Conservation (phyloP, 2,797 vertebrate genomes). For the Danio aesculapii region DNA sequence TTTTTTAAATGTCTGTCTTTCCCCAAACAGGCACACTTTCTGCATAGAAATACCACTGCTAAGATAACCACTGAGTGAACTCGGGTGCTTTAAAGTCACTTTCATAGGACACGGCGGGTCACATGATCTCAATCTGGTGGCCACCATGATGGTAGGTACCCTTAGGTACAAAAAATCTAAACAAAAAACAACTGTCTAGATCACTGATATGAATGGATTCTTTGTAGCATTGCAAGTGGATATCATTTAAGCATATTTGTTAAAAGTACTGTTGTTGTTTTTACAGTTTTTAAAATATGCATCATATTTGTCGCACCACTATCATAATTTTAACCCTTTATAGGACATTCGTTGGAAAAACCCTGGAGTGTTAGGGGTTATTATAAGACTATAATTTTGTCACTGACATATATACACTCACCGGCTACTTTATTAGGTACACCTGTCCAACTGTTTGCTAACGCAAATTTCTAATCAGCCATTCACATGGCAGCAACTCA, state of each 20-base stretch:
- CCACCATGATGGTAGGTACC: slow-evolving; percentile 4
- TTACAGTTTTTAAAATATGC: not conserved
- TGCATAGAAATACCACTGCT: not conserved
- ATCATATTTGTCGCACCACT: not conserved
- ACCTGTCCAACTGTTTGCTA: too few relatives aligned
- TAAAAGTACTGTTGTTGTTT: not conserved
- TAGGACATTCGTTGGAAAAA: too few relatives aligned
- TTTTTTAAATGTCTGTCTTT: not conserved
- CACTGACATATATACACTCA: not conserved
- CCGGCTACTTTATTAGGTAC: too few relatives aligned
- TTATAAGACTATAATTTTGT: too few relatives aligned
- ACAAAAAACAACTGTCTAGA: not conserved
- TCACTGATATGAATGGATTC: not conserved
- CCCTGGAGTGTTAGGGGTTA: too few relatives aligned
- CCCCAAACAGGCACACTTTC: not conserved
- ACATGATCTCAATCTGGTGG: not conserved
- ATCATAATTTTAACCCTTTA: too few relatives aligned
- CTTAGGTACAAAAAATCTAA: not conserved
- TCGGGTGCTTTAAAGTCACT: not conserved
- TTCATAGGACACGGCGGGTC: not conserved
- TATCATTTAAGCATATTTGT: not conserved
- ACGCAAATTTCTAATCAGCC: too few relatives aligned
- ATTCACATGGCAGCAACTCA: too few relatives aligned
- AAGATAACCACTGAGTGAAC: not conserved
- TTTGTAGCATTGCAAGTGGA: not conserved